Evolutionary conservation across 2,797 vertebrate genomes (phyloP).

Genomic region (Halcyon chelicuti): DNA sequence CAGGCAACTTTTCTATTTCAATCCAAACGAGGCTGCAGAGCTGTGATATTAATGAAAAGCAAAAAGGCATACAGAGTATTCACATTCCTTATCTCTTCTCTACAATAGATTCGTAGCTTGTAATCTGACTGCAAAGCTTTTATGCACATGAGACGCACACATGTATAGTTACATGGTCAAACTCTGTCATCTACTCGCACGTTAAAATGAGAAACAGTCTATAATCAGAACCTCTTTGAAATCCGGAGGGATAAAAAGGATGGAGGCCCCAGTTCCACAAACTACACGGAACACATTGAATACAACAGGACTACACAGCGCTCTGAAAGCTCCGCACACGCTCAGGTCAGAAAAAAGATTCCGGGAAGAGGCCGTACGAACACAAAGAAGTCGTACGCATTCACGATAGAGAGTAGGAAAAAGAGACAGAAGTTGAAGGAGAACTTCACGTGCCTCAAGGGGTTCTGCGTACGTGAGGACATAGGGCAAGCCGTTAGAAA

Average conservation of each 20-base stretch:
- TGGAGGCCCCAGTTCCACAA: not conserved
- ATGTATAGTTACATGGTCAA: not conserved
- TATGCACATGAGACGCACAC: not conserved
- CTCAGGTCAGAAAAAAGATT: not conserved
- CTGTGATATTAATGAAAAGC: not conserved
- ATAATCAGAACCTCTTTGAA: not conserved
- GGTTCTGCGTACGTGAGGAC: fast-evolving
- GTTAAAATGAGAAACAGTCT: not conserved
- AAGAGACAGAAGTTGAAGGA: not conserved
- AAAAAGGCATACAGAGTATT: not conserved
- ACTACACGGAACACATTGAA: not conserved
- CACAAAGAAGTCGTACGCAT: not conserved
- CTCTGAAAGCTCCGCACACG: not conserved
- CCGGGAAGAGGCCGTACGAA: not conserved
- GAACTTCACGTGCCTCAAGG: not conserved
- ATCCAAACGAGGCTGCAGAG: not conserved
- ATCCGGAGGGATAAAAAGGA: not conserved
- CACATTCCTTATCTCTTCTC: not conserved
- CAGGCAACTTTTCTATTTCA: not conserved
- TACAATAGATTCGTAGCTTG: not conserved
- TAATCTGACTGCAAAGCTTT: not conserved
- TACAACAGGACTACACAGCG: not conserved
- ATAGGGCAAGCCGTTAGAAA: not conserved
- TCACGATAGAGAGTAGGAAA: not conserved
- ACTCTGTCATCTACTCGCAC: not conserved